A percentile compares a stretch with the other conserved stretches of the same genome.
Evolutionary conservation across 2,797 vertebrate genomes (phyloP).

Genomic region (Capromys pilorides): DNA sequence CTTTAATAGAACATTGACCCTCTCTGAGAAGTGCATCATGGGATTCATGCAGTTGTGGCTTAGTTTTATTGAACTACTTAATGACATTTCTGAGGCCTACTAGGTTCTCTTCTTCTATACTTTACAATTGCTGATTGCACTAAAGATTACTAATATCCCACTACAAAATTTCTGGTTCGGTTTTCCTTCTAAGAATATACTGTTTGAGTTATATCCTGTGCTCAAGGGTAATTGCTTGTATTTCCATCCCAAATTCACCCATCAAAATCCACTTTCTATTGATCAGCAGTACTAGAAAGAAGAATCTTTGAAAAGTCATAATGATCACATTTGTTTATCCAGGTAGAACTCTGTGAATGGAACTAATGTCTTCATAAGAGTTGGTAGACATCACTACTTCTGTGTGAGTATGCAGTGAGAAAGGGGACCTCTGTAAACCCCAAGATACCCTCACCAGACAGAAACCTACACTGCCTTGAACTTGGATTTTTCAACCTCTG

Average conservation of each 20-base stretch:
- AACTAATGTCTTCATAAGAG: not conserved
- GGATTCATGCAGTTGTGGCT: not conserved
- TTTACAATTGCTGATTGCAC: not conserved
- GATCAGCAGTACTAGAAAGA: not conserved
- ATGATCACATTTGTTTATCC: not conserved
- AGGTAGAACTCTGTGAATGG: not conserved
- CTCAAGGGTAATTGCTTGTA: not conserved
- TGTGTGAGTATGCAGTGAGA: not conserved
- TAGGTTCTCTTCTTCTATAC: not conserved
- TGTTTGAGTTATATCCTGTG: not conserved
- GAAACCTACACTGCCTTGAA: not conserved
- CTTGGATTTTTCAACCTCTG: not conserved
- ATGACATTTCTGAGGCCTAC: not conserved
- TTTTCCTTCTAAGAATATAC: not conserved
- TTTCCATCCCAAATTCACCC: not conserved
- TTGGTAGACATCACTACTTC: not conserved
- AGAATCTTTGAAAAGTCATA: not conserved
- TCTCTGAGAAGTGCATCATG: not conserved
- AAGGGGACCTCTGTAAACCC: not conserved
- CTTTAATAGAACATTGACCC: not conserved
- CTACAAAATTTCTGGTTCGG: not conserved
- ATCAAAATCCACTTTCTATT: not conserved
- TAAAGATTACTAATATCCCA: not conserved
- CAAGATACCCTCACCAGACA: not conserved
- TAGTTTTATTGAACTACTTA: not conserved